phyloP scores from a whole-genome alignment of 2,797 vertebrate genomes.

The Sarcoramphus papa region DNA sequence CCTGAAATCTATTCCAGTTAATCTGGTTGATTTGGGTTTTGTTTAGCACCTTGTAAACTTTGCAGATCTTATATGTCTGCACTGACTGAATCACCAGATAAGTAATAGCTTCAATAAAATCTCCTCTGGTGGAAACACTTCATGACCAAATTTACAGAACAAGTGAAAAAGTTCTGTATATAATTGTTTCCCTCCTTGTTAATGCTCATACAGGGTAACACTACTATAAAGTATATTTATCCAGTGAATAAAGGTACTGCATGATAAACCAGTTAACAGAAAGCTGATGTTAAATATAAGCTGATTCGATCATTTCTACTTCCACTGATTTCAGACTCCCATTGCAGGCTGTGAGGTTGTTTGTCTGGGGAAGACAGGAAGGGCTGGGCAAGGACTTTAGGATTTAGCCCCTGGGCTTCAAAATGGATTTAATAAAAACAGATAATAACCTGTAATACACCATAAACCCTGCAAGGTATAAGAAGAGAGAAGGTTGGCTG shows the following conservation, averaged over 20 bases:
- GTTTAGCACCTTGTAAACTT: conserved; percentile 54
- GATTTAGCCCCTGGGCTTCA: conserved; percentile 55
- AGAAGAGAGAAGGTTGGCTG: neutral
- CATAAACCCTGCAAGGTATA: conserved; percentile 39
- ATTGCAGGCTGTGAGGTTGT: neutral
- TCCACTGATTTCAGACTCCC: neutral
- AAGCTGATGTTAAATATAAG: neutral
- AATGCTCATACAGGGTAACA: neutral
- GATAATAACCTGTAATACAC: conserved; percentile 60
- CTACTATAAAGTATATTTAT: neutral
- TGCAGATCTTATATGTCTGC: neutral
- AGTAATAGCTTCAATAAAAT: conserved; percentile 48
- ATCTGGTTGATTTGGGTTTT: neutral
- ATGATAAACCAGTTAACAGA: neutral
- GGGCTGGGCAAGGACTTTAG: neutral
- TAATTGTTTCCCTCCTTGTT: conserved; percentile 24
- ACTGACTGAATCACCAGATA: neutral
- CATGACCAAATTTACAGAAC: conserved; percentile 37
- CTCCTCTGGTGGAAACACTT: conserved; percentile 26
- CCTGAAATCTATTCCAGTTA: neutral
- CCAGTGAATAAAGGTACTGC: neutral
- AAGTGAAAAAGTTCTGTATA: conserved; percentile 26
- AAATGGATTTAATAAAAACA: conserved; percentile 72
- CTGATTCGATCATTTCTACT: neutral
- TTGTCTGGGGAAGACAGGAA: neutral